Conservation (phyloP, 2,797 vertebrate genomes). For the Ctenopoma kingsleyae region DNA sequence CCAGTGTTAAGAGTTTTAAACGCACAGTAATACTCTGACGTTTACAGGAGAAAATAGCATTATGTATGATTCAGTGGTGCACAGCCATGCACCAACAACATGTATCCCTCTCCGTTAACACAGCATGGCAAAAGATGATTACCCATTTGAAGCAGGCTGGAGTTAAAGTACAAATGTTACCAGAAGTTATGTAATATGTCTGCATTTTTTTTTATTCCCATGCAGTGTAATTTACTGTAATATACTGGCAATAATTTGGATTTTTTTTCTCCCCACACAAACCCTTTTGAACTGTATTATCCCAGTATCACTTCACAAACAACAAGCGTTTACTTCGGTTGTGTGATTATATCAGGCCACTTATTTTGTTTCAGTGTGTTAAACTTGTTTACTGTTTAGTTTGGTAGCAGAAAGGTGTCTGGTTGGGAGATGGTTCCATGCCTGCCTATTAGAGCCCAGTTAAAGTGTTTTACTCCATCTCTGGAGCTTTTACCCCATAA, state of each 20-base stretch:
- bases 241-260: slow-evolving; percentile 58
- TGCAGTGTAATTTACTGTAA: slow-evolving; percentile 80
- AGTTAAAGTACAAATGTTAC: slow-evolving; percentile 68
- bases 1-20: not conserved
- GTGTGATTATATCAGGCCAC: slow-evolving; percentile 45
- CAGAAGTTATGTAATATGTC: slow-evolving; percentile 80
- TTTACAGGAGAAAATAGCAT: slow-evolving; percentile 3
- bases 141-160: slow-evolving; percentile 53
- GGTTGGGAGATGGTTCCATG: slow-evolving; percentile 30
- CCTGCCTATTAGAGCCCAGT: slow-evolving; percentile 29
- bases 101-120: slow-evolving; percentile 36
- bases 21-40: slow-evolving; percentile 9
- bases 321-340: slow-evolving; percentile 37
- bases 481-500: slow-evolving; percentile 30
- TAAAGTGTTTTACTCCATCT: slow-evolving; percentile 24
- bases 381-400: slow-evolving; percentile 43
- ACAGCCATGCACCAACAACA: slow-evolving; percentile 16
- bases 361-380: slow-evolving; percentile 34
- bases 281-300: slow-evolving; percentile 47
- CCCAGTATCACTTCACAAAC: slow-evolving; percentile 54
- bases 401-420: slow-evolving; percentile 48
- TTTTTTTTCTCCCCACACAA: slow-evolving; percentile 48
- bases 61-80: slow-evolving; percentile 31
- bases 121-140: slow-evolving; percentile 50
- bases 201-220: slow-evolving; percentile 69